Evolutionary conservation across 2,888 invertebrate genomes (phyloP), one percentile per base, ranked within the genome.

Genomic region (Stenolophus ochropezus): DNA sequence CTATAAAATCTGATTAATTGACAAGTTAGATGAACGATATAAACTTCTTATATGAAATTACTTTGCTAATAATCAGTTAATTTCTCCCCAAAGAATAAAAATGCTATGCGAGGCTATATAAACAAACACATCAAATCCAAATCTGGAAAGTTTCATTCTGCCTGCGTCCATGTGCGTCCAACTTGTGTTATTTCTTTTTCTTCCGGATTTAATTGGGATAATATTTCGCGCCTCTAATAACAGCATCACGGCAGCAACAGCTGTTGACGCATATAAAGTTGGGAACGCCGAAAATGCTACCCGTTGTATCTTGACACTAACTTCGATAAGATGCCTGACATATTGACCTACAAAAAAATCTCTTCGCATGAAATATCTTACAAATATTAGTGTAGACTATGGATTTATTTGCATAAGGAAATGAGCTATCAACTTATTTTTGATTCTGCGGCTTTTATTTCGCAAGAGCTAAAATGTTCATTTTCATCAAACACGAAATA

Each of bases 151-250:
- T 61, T 23, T 23, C 16, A 42, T 42, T 49, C 25, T 4, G 23
- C 4, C 3, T 11, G 0, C 21, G 56, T 25, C 61, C 25, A 61
- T 23, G 14, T 25, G 61, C 25, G 61, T 61, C 61, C 61, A 23
- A 61, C 14, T 61, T 61, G 23, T 25, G 61, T 61, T 25, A 61
- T 61, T 61, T 61, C 61, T 61, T 61, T 61, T 61, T 56, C 56
- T 61, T 61, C 61, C 25, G 25, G 61, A 61, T 27, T 61, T 61
- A 61, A 61, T 61, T 61, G 61, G 61, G 11, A 61, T 61, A 61
- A 61, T 61, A 61, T 61, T 61, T 61, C 61, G 61, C 61, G 25
- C 61, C 61, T 25, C 23, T 61, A 61, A 61, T 61, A 61, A 61
- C 61, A 25, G 23, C 23, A 61, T 61, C 61, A 56, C 56, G 61